Evolutionary conservation across 2,113 vertebrate genomes (phyloP).

Genomic region (Tupaia tana): DNA sequence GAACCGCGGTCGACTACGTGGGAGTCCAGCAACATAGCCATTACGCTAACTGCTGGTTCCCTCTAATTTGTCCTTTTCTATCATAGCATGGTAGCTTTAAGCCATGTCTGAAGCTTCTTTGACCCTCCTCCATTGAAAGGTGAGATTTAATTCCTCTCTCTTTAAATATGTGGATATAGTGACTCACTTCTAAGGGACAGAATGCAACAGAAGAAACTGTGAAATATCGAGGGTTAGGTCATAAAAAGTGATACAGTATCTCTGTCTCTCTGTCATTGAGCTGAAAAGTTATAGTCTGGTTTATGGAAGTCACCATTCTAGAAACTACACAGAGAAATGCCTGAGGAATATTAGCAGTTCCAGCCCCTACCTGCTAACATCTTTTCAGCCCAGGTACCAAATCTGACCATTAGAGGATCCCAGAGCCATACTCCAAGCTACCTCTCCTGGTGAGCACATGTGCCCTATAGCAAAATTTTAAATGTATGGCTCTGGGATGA

Average conservation of each 20-base stretch:
- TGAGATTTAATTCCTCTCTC: not conserved
- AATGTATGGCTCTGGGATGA: no score
- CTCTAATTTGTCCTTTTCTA: slow-evolving; percentile 4
- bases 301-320: no score
- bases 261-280: not conserved
- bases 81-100: not conserved
- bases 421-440: not conserved
- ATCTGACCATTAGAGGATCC: not conserved
- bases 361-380: not conserved
- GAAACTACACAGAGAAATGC: not conserved
- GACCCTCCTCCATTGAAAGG: not conserved
- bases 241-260: not conserved
- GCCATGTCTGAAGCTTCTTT: not conserved
- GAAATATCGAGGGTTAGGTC: not conserved
- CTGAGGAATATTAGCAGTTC: not conserved
- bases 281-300: not conserved
- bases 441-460: no score
- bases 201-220: not conserved
- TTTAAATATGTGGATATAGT: not conserved
- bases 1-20: no score
- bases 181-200: not conserved
- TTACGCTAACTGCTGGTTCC: no score
- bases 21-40: no score
- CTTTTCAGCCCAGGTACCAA: not conserved
- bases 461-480: no score